A percentile compares a stretch with the other conserved stretches of the same genome.
Conservation (phyloP, 2,797 vertebrate genomes). For the Spatula versicolor region DNA sequence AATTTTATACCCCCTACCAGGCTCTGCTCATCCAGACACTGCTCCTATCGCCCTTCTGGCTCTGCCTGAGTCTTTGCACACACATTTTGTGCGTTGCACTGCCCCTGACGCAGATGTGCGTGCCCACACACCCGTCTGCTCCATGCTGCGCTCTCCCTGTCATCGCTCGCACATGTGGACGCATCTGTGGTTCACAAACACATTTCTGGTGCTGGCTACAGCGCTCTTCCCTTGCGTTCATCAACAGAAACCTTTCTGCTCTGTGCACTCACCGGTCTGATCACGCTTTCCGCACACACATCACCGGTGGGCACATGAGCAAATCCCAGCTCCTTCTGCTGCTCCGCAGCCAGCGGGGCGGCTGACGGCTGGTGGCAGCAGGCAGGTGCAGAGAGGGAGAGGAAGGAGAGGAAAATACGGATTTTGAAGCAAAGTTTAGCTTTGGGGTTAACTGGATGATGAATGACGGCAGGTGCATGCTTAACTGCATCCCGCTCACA, state of each 20-base stretch:
- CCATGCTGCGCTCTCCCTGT: neutral
- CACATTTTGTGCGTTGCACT: fast-evolving
- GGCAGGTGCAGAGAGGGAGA: neutral
- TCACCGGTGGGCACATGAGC: fast-evolving
- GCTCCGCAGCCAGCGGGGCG: neutral
- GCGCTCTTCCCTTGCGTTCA: fast-evolving
- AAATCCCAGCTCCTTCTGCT: neutral
- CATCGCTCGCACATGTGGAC: fast-evolving
- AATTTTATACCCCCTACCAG: neutral
- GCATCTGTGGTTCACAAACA: fast-evolving
- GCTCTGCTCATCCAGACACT: neutral
- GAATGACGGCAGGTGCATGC: neutral
- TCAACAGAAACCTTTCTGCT: neutral
- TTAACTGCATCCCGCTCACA: neutral
- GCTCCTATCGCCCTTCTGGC: fast-evolving
- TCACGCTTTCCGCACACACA: fast-evolving
- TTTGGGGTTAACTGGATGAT: neutral
- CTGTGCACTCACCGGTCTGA: neutral
- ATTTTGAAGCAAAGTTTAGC: neutral
- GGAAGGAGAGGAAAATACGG: fast-evolving
- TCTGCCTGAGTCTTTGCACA: neutral
- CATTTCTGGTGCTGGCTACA: neutral
- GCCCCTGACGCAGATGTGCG: fast-evolving
- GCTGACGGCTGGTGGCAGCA: neutral
- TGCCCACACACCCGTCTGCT: neutral